phyloP scores from a whole-genome alignment of 2,888 invertebrate species.

The Dryococelus australis region DNA sequence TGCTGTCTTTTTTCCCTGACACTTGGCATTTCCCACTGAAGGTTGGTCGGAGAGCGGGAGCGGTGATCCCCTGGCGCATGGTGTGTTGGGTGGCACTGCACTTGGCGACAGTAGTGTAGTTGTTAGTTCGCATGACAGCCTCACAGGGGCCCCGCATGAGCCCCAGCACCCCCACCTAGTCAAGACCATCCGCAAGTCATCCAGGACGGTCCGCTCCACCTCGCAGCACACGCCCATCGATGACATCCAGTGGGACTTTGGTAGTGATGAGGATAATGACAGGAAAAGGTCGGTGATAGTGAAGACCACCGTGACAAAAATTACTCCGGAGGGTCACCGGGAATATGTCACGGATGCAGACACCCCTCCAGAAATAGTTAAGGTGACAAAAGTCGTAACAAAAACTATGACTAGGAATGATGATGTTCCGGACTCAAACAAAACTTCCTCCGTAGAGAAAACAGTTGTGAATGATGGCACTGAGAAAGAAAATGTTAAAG shows the following conservation, averaged over 20 bases:
- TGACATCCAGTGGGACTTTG: constrained; percentile 44
- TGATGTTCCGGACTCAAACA: constrained; percentile 18
- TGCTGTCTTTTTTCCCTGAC: not conserved
- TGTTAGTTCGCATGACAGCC: constrained; percentile 41
- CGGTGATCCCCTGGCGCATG: constrained; percentile 26
- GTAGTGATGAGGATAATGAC: constrained; percentile 34
- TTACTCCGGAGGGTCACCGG: not conserved
- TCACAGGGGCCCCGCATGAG: constrained; percentile 20
- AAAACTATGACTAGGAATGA: not conserved
- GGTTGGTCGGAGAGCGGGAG: constrained; percentile 37
- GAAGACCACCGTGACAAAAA: constrained; percentile 31
- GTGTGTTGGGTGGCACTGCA: constrained; percentile 37
- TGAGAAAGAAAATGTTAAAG: not conserved
- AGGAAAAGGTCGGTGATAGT: constrained; percentile 23
- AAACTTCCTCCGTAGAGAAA: constrained; percentile 20
- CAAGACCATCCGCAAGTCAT: constrained; percentile 36
- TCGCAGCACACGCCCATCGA: constrained; percentile 26
- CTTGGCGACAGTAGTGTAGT: constrained; percentile 40
- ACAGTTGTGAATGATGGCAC: not conserved
- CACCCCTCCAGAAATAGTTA: constrained; percentile 6
- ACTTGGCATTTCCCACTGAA: constrained; percentile 31
- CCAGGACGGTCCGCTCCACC: constrained; percentile 16
- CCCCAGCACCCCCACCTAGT: constrained; percentile 18
- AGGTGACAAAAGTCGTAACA: constrained; percentile 1
- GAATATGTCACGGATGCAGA: not conserved